These are phyloP conservation scores for Xanthia icteritia DNA, from an alignment of 2,888 invertebrate genomes.

Conservation along the genomic window DNA sequence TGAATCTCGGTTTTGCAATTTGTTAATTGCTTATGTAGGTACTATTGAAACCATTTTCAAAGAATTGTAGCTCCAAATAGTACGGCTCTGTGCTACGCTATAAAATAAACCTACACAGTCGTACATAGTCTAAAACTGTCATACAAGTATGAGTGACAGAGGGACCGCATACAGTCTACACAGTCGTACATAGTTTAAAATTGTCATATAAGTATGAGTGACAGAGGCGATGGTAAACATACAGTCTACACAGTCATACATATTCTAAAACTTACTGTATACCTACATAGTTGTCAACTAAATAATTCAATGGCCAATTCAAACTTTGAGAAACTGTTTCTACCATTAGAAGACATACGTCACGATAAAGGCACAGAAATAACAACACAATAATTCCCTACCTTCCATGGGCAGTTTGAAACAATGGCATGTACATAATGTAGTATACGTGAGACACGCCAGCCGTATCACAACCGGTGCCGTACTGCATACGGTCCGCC, in stretches of 20 bases:
- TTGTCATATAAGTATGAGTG: not conserved
- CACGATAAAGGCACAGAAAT: not conserved
- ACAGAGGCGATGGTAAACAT: not conserved
- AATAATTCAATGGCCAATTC: not conserved
- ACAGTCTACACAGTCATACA: not conserved
- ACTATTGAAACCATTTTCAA: too few relatives aligned
- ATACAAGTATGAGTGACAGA: too few relatives aligned
- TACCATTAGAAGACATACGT: not conserved
- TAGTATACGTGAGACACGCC: slow-evolving; percentile 5
- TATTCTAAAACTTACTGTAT: not conserved
- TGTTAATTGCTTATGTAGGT: too few relatives aligned
- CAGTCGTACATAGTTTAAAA: too few relatives aligned
- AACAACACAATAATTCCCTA: slow-evolving; percentile 16
- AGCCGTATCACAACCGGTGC: slow-evolving; percentile 6
- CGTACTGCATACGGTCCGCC: not conserved
- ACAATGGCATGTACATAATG: not conserved
- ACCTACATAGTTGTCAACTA: not conserved
- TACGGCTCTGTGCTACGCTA: not conserved
- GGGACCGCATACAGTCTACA: too few relatives aligned
- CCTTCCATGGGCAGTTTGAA: not conserved
- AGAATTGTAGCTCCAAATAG: not conserved
- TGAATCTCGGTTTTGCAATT: too few relatives aligned
- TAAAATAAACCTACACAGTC: not conserved
- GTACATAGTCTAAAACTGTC: too few relatives aligned
- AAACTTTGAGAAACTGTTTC: not conserved